These are phyloP conservation scores for Apodemus speciosus DNA, from an alignment of 2,113 vertebrate genomes.

Conservation along the genomic window DNA sequence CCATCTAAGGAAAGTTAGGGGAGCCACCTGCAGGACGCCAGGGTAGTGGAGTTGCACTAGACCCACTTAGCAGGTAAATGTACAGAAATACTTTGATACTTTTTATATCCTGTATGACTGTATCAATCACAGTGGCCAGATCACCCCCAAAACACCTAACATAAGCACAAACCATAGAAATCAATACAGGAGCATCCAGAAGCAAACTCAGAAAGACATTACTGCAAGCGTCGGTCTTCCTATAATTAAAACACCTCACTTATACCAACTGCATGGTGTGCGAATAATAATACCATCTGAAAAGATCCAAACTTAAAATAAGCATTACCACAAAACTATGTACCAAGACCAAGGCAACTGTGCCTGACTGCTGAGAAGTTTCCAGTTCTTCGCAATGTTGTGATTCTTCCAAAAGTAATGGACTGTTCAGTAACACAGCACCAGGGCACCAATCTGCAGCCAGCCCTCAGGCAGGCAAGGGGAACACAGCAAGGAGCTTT, in stretches of 20 bases:
- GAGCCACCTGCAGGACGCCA: not conserved
- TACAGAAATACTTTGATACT: not conserved
- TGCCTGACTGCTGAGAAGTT: conserved; percentile 58
- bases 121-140: not conserved
- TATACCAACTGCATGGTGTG: not conserved
- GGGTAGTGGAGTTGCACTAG: not conserved
- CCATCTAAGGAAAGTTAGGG: not conserved
- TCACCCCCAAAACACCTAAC: conserved; percentile 5
- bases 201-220: conserved; percentile 57
- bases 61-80: not conserved
- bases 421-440: conserved; percentile 78
- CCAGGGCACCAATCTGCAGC: conserved; percentile 78
- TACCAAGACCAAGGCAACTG: not conserved
- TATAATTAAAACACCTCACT: conserved; percentile 68
- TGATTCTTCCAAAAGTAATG: conserved; percentile 82
- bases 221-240: conserved; percentile 44
- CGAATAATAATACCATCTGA: conserved; percentile 50
- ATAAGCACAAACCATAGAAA: conserved; percentile 51
- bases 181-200: conserved; percentile 52
- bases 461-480: conserved; percentile 79
- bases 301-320: conserved; percentile 55
- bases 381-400: conserved; percentile 71
- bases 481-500: conserved; percentile 70
- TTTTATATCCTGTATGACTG: conserved; percentile 27
- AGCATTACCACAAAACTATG: conserved; percentile 27